Conservation (phyloP, 2,888 invertebrate species). For the Zhuqinia jingwanae region DNA sequence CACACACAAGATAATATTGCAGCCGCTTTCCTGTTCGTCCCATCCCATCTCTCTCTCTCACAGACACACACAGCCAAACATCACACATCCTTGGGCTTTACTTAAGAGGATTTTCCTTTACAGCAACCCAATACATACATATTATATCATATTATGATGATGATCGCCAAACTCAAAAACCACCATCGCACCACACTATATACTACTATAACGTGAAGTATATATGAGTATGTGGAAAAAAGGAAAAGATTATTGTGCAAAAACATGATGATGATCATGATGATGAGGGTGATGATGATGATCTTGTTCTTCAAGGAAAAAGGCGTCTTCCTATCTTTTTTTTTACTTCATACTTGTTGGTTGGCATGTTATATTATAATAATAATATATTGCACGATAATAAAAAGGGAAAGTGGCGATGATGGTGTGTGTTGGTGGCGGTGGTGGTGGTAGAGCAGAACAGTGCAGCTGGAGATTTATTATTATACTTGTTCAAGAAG, state of each 20-base stretch:
- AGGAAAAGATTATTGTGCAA: slow-evolving; percentile 47
- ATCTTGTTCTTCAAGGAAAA: too few species aligned
- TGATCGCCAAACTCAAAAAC: too few species aligned
- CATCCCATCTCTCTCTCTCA: too few species aligned
- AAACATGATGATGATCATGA: too few species aligned
- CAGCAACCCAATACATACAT: too few species aligned
- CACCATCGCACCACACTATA: too few species aligned
- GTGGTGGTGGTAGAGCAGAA: slow-evolving; percentile 7
- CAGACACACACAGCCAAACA: slow-evolving; percentile 36
- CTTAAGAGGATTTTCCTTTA: slow-evolving; percentile 66
- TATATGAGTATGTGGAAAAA: too few species aligned
- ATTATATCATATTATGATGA: too few species aligned
- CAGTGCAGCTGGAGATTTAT: slow-evolving; percentile 9
- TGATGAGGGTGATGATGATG: slow-evolving; percentile 47
- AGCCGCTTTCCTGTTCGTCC: too few species aligned
- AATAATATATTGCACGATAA: slow-evolving; percentile 25
- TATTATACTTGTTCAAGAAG: slow-evolving; percentile 27
- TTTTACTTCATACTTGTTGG: slow-evolving; percentile 50
- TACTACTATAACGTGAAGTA: too few species aligned
- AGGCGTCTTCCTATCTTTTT: slow-evolving; percentile 38
- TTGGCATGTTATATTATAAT: neutral
- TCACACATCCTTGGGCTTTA: slow-evolving; percentile 53
- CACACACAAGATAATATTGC: too few species aligned
- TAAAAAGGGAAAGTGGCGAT: neutral
- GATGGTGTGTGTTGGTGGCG: neutral